Base-by-base conservation (phyloP, 2,888 invertebrate species). In the Lypha dubia region DNA sequence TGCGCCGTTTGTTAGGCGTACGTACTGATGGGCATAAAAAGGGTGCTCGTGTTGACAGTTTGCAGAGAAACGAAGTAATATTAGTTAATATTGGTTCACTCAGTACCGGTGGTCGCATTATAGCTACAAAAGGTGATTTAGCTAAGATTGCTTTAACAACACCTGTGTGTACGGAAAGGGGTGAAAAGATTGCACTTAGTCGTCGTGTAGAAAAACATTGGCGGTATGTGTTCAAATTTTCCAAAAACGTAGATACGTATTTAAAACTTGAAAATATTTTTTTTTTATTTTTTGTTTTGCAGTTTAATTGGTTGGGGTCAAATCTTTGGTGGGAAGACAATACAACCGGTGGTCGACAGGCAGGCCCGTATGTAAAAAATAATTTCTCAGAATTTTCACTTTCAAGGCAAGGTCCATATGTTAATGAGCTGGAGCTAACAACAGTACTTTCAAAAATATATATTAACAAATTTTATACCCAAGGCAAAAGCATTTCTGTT, bases 261-360 rank as follows among this genome's bases (percentile, higher is more conserved):
- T 63, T 28, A 28, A 51, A 17, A 24, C 6, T 44, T 35, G 13
- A 15, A 41, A 41, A 22, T 35, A 22, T 15, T 11, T 1, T 49
- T 49, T 3, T 24, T 41, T 4, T 20, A 53, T 46, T 28, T 65
- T n/a, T n/a, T n/a, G n/a, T n/a, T 15, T 38, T 38, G 0, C 93
- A 96, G 97, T 93, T 95, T 99, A 91, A 99, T 99, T 92, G 99
- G 99, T 88, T 99, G 99, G 99, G 99, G 99, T 88, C 98, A 99
- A 93, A 99, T 99, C 93, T 96, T 98, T 93, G 97, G 98, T 91
- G 99, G 99, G 88, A 96, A 97, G 91, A 98, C 98, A 88, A 98
- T 99, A 90, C 96, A 97, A 90, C 98, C 99, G 75, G 90, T 91
- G 73, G 82, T 88, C 51, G 88, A 89, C 83, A 87, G 89, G 79